Conservation (phyloP, 1,140 invertebrate genomes). For the Monomorium pharaonis region DNA sequence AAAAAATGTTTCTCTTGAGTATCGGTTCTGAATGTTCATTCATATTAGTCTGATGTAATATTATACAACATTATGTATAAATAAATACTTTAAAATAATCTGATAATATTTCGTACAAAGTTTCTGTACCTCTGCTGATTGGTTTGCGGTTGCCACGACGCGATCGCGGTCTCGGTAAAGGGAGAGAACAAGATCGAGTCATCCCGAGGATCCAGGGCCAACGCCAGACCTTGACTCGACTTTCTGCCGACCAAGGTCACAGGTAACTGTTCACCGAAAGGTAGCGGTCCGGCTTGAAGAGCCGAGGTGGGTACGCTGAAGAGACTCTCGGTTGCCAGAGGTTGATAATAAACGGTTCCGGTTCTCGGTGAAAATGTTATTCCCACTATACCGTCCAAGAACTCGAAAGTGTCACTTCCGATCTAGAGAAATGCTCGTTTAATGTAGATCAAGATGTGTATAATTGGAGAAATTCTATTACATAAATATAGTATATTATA, state of each 20-base stretch:
- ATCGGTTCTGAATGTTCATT: not conserved
- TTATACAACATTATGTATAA: not conserved
- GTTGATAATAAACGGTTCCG: conserved; percentile 91
- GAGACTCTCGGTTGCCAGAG: conserved; percentile 92
- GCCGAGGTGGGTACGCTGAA: conserved; percentile 91
- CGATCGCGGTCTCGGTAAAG: conserved; percentile 91
- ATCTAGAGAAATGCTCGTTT: conserved; percentile 76
- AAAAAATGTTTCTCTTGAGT: not conserved
- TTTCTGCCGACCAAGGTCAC: conserved; percentile 92
- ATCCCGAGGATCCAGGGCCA: conserved; percentile 89
- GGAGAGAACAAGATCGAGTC: conserved; percentile 91
- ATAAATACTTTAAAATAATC: not conserved
- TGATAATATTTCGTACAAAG: not conserved
- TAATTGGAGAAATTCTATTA: not conserved
- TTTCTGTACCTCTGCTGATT: conserved; percentile 87
- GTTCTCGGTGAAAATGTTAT: conserved; percentile 90
- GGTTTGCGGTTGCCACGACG: conserved; percentile 90
- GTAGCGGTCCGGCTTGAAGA: conserved; percentile 89
- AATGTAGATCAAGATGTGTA: not conserved
- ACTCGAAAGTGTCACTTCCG: conserved; percentile 87
- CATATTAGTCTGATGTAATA: not conserved
- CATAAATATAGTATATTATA: not conserved
- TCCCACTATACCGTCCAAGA: conserved; percentile 93
- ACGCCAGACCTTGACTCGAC: conserved; percentile 91
- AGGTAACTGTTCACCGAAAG: conserved; percentile 89